These are phyloP conservation scores for Thysanoteuthis rhombus DNA, from an alignment of 2,888 invertebrate genomes.

Conservation along the genomic window DNA sequence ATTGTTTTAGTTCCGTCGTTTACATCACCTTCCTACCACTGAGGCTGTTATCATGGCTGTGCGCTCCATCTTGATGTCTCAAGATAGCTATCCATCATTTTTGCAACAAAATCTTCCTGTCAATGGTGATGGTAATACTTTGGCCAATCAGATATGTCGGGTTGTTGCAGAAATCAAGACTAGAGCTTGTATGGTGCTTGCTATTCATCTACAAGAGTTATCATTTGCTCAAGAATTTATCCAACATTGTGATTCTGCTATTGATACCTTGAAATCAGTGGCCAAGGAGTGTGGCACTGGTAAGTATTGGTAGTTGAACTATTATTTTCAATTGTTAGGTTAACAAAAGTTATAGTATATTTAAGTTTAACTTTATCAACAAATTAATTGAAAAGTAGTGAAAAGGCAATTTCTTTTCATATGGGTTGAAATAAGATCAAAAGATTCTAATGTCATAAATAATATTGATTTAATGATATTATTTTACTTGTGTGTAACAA, in stretches of 20 bases:
- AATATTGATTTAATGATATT: too few relatives aligned
- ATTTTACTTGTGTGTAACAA: too few relatives aligned
- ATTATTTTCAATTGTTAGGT: too few relatives aligned
- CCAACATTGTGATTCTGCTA: slow-evolving; percentile 61
- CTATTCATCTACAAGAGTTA: slow-evolving; percentile 60
- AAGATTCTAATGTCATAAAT: too few relatives aligned
- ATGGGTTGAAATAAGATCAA: too few relatives aligned
- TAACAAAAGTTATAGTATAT: too few relatives aligned
- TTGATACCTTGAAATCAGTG: slow-evolving; percentile 65
- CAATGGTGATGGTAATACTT: slow-evolving; percentile 59
- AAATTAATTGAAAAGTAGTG: too few relatives aligned
- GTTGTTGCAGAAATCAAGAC: slow-evolving; percentile 67
- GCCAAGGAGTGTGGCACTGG: slow-evolving; percentile 65
- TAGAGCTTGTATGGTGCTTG: slow-evolving; percentile 63
- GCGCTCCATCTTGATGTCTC: slow-evolving; percentile 57
- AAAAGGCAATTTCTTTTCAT: too few relatives aligned
- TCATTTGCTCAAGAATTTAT: slow-evolving; percentile 63
- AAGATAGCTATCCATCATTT: slow-evolving; percentile 50
- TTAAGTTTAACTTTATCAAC: too few relatives aligned
- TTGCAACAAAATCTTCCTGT: slow-evolving; percentile 59
- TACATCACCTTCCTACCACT: slow-evolving; percentile 57
- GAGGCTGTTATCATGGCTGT: slow-evolving; percentile 62
- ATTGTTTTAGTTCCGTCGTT: slow-evolving; percentile 53
- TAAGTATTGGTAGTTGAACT: slow-evolving; percentile 32
- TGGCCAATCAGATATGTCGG: slow-evolving; percentile 64